These are phyloP conservation scores for Steatocranus sp. DNA, from an alignment of 2,797 vertebrate genomes.

Conservation along the genomic window DNA sequence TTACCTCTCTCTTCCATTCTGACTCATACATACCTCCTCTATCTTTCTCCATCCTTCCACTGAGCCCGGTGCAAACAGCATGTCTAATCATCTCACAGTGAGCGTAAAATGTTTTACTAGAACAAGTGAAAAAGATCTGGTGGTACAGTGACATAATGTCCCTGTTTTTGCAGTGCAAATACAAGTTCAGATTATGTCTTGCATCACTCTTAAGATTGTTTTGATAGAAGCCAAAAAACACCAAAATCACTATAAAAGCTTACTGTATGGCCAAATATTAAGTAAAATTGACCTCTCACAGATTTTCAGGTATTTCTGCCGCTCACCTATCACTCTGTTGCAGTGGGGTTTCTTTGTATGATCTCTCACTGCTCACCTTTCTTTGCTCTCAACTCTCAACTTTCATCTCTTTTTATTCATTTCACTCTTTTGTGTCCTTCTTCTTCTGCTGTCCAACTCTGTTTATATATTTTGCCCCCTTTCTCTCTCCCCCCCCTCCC, in stretches of 20 bases:
- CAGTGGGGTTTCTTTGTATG: neutral
- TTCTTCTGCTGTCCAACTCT: neutral
- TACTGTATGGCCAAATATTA: neutral
- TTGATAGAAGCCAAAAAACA: neutral
- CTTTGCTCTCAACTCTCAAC: neutral
- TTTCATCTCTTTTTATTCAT: neutral
- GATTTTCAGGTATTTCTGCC: neutral
- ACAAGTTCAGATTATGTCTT: neutral
- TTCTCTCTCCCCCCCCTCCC: neutral
- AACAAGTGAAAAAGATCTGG: slow-evolving; percentile 1
- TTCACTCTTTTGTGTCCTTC: neutral
- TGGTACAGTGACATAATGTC: neutral
- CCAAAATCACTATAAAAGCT: neutral
- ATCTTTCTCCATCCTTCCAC: neutral
- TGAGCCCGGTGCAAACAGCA: neutral
- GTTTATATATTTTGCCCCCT: slow-evolving; percentile 16
- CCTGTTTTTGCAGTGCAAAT: neutral
- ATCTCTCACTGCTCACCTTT: neutral
- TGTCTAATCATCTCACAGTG: neutral
- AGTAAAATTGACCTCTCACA: neutral
- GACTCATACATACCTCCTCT: slow-evolving; percentile 35
- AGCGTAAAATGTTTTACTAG: slow-evolving; percentile 8
- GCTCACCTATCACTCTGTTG: neutral
- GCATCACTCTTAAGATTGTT: neutral
- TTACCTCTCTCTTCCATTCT: slow-evolving; percentile 44